Conservation (phyloP, 2,888 invertebrate species). For the Xestobium rufovillosum region DNA sequence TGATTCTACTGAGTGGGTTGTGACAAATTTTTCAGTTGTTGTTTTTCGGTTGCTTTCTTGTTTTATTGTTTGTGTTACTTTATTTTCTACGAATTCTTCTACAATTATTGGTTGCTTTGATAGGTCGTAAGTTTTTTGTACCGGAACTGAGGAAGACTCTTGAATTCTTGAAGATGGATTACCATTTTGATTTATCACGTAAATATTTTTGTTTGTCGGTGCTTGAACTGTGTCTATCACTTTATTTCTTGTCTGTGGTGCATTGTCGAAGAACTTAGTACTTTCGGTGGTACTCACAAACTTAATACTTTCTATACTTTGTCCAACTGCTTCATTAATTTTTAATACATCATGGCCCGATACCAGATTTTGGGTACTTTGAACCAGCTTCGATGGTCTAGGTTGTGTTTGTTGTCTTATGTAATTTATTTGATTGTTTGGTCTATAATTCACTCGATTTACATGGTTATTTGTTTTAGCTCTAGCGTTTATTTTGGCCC, state of each 20-base stretch:
- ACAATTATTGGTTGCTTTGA: constrained; percentile 39
- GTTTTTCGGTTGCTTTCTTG: constrained; percentile 23
- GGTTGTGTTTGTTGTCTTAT: constrained; percentile 4
- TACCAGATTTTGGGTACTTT: constrained; percentile 54
- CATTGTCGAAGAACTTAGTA: constrained; percentile 25
- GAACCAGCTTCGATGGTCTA: constrained; percentile 44
- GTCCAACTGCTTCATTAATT: constrained; percentile 50
- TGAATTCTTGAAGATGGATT: constrained; percentile 1
- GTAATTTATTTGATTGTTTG: too few species aligned
- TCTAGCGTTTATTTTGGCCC: constrained; percentile 33
- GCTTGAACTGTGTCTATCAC: too few species aligned
- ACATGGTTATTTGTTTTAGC: constrained; percentile 6
- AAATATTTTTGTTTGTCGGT: too few species aligned
- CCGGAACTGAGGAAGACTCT: not conserved
- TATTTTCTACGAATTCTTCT: constrained; percentile 33
- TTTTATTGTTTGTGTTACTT: not conserved
- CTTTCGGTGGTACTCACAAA: constrained; percentile 24
- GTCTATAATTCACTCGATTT: too few species aligned
- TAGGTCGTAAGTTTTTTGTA: constrained; percentile 23
- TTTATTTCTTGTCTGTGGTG: constrained; percentile 14
- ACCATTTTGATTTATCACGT: too few species aligned
- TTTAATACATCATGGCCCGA: constrained; percentile 56
- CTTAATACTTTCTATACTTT: constrained; percentile 18
- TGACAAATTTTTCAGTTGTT: constrained; percentile 26
- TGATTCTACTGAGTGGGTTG: constrained; percentile 27